Percentiles rank a stretch among this genome's conserved stretches.
Evolutionary conservation across 2,113 vertebrate genomes (phyloP).

Genomic region (Lontra canadensis): DNA sequence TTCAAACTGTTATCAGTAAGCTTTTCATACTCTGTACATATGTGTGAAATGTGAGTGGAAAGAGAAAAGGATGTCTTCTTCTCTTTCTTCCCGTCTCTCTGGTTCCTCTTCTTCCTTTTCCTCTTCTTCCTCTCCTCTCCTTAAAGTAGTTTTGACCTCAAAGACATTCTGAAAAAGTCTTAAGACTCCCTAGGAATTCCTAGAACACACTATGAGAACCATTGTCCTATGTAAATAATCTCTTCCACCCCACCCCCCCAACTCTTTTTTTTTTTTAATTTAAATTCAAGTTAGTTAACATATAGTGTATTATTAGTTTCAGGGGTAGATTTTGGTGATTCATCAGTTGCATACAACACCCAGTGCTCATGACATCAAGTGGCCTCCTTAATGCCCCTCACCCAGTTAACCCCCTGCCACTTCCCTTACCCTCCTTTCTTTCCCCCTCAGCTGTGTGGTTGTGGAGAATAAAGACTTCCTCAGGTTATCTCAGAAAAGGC

Average conservation of each 20-base stretch:
- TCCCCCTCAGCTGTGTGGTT: neutral
- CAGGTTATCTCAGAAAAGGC: neutral
- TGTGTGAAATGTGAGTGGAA: neutral
- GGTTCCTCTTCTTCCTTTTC: neutral
- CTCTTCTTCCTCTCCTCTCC: neutral
- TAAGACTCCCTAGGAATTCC: neutral
- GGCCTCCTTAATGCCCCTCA: neutral
- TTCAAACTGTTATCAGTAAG: neutral
- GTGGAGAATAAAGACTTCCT: neutral
- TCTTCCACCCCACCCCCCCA: accelerated
- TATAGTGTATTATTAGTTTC: neutral
- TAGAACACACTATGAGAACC: neutral
- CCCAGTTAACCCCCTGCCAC: neutral
- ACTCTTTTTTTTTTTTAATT: neutral
- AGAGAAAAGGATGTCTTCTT: neutral
- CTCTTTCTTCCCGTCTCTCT: too few species aligned
- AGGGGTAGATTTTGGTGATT: neutral
- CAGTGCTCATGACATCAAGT: neutral
- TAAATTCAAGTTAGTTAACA: neutral
- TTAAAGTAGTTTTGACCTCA: neutral
- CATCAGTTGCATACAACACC: neutral
- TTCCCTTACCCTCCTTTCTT: neutral
- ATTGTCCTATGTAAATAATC: neutral
- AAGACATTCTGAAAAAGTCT: neutral
- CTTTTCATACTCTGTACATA: neutral